phyloP scores from a whole-genome alignment of 2,888 invertebrate genomes.

The Abscondita cerata region DNA sequence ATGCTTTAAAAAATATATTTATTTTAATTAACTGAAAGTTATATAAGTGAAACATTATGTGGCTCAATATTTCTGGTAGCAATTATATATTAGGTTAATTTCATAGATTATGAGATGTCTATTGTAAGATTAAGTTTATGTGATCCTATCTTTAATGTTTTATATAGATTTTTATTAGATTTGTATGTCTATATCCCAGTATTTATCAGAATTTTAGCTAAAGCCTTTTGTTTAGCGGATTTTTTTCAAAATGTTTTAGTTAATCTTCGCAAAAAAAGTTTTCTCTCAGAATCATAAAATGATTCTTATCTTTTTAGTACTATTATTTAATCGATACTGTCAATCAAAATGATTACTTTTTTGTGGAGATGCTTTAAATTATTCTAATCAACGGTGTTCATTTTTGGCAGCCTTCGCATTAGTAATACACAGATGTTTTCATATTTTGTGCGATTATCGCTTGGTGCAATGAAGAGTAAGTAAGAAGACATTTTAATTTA shows the following conservation, averaged over 20 bases:
- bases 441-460: constrained; percentile 27
- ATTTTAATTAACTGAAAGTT: constrained; percentile 13
- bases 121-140: constrained; percentile 51
- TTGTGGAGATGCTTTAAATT: constrained; percentile 25
- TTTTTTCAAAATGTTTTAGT: constrained; percentile 41
- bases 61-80: constrained; percentile 35
- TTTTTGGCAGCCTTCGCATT: constrained; percentile 46
- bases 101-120: constrained; percentile 35
- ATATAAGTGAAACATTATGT: constrained; percentile 26
- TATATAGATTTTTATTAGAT: constrained; percentile 51
- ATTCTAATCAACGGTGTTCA: constrained; percentile 45
- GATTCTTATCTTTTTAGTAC: not conserved
- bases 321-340: too few species aligned
- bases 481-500: constrained; percentile 28
- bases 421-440: constrained; percentile 37
- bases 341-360: constrained; percentile 4
- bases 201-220: constrained; percentile 47
- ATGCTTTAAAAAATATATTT: constrained; percentile 13
- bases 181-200: constrained; percentile 49
- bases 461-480: constrained; percentile 33
- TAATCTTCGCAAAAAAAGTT: constrained; percentile 41
- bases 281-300: not conserved
- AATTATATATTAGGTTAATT: constrained; percentile 35
- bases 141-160: constrained; percentile 54
- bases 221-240: constrained; percentile 33